Conservation (phyloP, 1,140 invertebrate genomes). For the Drosophila mojavensis region DNA sequence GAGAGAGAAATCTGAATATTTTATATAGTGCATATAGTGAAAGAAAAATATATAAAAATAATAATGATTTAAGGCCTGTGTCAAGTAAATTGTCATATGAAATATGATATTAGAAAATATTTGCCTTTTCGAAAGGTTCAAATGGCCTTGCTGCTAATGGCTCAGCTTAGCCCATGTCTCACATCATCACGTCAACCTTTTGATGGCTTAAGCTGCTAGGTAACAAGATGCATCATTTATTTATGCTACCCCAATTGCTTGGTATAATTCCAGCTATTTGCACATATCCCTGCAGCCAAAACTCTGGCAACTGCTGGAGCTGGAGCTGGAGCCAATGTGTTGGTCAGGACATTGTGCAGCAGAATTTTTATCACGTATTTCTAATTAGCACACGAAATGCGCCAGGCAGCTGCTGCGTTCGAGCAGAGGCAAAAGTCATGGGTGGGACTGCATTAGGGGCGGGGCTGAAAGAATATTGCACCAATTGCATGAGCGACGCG, state of each 20-base stretch:
- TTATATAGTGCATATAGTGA: too few relatives aligned
- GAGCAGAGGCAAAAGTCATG: constrained; percentile 33
- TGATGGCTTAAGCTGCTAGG: background rate
- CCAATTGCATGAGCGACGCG: constrained; percentile 8
- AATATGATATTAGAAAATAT: too few relatives aligned
- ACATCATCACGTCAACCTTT: background rate
- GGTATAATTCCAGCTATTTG: constrained; percentile 18
- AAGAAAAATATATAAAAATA: too few relatives aligned
- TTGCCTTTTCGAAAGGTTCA: too few relatives aligned
- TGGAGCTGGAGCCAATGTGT: background rate
- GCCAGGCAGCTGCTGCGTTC: constrained; percentile 29
- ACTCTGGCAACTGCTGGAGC: constrained; percentile 27
- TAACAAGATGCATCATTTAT: background rate
- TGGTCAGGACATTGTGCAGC: constrained; percentile 26
- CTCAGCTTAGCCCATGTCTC: too few relatives aligned
- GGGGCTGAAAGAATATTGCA: background rate
- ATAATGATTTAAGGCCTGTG: too few relatives aligned
- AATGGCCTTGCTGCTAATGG: too few relatives aligned
- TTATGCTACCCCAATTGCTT: background rate
- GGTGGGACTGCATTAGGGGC: constrained; percentile 32
- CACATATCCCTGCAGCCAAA: constrained; percentile 22
- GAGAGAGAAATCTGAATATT: too few relatives aligned
- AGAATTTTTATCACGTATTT: constrained; percentile 70
- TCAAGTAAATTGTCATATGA: too few relatives aligned
- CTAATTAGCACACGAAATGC: constrained; percentile 71